Evolutionary conservation across 2,797 vertebrate species (phyloP).

Genomic region (Clarias pachynema): DNA sequence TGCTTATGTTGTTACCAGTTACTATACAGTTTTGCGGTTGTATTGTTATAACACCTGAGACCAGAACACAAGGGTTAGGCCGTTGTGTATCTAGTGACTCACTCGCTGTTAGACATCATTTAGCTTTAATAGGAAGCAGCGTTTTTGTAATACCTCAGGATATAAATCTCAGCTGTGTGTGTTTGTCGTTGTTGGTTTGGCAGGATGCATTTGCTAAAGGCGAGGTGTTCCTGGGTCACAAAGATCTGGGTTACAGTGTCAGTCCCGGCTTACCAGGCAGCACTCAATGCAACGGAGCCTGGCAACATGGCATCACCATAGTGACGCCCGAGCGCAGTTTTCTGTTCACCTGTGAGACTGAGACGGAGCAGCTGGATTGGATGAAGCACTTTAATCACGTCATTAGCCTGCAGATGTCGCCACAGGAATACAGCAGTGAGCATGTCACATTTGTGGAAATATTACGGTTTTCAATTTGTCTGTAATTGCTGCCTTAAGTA

Average conservation of each 20-base stretch:
- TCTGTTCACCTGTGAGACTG: constrained; percentile 88
- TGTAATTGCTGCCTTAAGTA: neutral
- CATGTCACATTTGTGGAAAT: neutral
- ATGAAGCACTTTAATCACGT: constrained; percentile 75
- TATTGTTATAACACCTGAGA: neutral
- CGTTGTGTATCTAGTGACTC: neutral
- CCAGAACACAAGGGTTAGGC: neutral
- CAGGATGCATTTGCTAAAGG: constrained; percentile 92
- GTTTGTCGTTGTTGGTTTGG: neutral
- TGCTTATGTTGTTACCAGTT: neutral
- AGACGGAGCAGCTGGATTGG: constrained; percentile 85
- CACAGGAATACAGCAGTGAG: constrained; percentile 87
- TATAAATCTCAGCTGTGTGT: neutral
- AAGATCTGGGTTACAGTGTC: constrained; percentile 78
- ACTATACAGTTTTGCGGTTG: neutral
- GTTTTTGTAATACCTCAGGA: neutral
- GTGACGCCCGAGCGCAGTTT: constrained; percentile 85
- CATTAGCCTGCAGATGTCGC: constrained; percentile 81
- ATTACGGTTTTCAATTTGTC: neutral
- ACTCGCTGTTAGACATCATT: neutral
- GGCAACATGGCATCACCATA: constrained; percentile 86
- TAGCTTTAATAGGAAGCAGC: neutral
- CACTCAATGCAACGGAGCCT: constrained; percentile 78
- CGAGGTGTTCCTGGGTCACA: constrained; percentile 86
- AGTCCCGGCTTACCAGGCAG: constrained; percentile 73